Conservation (phyloP, 2,113 vertebrate genomes). For the Mus spicilegus region DNA sequence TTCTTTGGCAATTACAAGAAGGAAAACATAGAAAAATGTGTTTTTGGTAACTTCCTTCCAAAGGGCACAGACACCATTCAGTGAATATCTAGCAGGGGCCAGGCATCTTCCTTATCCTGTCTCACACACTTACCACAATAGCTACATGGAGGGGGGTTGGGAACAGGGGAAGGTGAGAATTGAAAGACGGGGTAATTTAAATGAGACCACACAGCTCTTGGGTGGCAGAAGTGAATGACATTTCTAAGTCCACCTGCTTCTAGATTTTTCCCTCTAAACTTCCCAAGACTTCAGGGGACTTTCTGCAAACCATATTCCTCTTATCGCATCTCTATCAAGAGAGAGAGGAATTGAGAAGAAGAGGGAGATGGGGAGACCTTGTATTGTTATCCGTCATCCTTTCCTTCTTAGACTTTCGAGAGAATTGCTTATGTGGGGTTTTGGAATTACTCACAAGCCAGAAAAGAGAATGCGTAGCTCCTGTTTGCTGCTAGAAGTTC, state of each 20-base stretch:
- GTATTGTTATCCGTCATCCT: neutral
- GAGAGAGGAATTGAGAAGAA: slow-evolving; percentile 28
- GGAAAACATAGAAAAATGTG: neutral
- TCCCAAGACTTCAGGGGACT: neutral
- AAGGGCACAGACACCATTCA: neutral
- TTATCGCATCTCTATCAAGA: neutral
- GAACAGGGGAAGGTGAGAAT: neutral
- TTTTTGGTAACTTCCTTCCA: slow-evolving; percentile 5
- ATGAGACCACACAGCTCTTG: neutral
- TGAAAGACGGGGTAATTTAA: neutral
- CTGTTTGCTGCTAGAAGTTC: neutral
- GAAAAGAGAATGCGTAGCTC: neutral
- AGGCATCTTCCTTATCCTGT: neutral
- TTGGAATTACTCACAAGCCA: slow-evolving; percentile 12
- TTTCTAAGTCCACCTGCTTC: neutral
- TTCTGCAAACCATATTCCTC: neutral
- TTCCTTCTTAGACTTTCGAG: neutral
- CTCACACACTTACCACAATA: neutral
- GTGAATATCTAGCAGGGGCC: neutral
- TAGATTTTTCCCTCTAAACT: neutral
- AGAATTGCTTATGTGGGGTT: slow-evolving; percentile 14
- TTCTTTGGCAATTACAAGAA: neutral
- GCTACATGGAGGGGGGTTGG: neutral
- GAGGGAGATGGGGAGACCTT: neutral
- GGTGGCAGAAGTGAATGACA: neutral